phyloP scores from a whole-genome alignment of 2,113 vertebrate species.

The Pyrgilauda ruficollis region DNA sequence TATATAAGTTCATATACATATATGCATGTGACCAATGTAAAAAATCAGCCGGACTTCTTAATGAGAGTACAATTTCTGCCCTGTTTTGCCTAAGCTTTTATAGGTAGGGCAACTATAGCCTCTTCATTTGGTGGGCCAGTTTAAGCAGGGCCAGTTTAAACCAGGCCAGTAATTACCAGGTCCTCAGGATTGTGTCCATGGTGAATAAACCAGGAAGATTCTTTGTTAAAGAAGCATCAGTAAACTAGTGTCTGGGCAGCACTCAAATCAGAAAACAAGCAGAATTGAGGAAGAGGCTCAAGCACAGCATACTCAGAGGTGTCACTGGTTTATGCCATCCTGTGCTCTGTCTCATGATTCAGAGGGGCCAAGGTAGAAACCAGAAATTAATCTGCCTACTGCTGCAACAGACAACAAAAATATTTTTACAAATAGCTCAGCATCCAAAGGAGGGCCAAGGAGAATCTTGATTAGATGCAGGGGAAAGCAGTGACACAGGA shows the following conservation, averaged over 20 bases:
- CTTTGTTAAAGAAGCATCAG: neutral
- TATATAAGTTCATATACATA: fast-evolving
- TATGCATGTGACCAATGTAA: neutral
- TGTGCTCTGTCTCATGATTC: neutral
- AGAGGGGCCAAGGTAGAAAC: neutral
- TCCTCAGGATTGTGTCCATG: neutral
- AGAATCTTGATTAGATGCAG: neutral
- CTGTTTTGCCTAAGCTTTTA: neutral
- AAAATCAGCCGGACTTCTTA: neutral
- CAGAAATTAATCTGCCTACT: neutral
- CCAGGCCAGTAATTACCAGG: neutral
- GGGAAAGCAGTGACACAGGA: too few species aligned
- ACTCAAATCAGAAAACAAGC: neutral
- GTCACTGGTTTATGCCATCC: neutral
- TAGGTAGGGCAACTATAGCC: neutral
- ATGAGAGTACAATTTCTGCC: neutral
- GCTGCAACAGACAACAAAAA: neutral
- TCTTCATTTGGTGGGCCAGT: neutral
- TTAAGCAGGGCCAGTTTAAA: neutral
- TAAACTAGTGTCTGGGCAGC: neutral
- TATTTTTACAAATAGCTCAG: neutral
- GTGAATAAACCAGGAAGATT: neutral
- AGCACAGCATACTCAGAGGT: neutral
- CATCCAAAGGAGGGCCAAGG: neutral
- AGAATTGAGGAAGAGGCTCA: neutral